phyloP scores from a whole-genome alignment of 2,113 vertebrate species.

The Plectropomus leopardus region DNA sequence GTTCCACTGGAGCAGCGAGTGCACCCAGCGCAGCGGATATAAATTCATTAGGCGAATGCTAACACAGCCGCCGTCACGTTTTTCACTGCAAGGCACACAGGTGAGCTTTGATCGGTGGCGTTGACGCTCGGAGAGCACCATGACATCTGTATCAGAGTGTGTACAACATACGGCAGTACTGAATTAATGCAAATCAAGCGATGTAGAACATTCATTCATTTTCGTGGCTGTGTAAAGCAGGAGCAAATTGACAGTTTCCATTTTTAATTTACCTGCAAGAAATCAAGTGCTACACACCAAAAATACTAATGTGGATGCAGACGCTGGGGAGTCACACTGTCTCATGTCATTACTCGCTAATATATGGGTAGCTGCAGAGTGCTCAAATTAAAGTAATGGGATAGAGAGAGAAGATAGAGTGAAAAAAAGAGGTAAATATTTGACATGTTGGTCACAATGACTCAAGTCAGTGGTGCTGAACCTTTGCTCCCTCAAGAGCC shows the following conservation, averaged over 20 bases:
- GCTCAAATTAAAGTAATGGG: slow-evolving; percentile 2
- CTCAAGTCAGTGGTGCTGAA: not conserved
- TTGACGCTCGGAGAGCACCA: slow-evolving; percentile 28
- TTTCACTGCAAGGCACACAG: slow-evolving; percentile 23
- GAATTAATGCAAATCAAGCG: slow-evolving; percentile 58
- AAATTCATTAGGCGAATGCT: slow-evolving; percentile 58
- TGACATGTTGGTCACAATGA: not conserved
- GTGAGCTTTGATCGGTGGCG: slow-evolving; percentile 62
- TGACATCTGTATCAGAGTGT: slow-evolving; percentile 61
- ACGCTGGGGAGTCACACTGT: slow-evolving; percentile 21
- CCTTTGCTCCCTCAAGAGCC: not conserved
- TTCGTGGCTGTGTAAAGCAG: slow-evolving; percentile 23
- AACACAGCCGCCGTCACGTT: slow-evolving; percentile 10
- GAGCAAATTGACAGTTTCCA: slow-evolving; percentile 54
- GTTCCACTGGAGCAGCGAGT: slow-evolving; percentile 44
- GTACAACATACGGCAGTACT: not conserved
- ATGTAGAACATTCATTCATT: slow-evolving; percentile 61
- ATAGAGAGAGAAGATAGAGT: not conserved
- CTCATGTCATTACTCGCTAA: slow-evolving; percentile 31
- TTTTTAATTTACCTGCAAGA: slow-evolving; percentile 71
- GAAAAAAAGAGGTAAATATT: no score
- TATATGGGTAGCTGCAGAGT: slow-evolving; percentile 6
- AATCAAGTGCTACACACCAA: slow-evolving; percentile 27
- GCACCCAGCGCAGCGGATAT: slow-evolving; percentile 28
- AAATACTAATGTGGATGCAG: slow-evolving; percentile 35